These are phyloP conservation scores for Exocentrus adspersus DNA, from an alignment of 2,888 invertebrate species.

Conservation along the genomic window DNA sequence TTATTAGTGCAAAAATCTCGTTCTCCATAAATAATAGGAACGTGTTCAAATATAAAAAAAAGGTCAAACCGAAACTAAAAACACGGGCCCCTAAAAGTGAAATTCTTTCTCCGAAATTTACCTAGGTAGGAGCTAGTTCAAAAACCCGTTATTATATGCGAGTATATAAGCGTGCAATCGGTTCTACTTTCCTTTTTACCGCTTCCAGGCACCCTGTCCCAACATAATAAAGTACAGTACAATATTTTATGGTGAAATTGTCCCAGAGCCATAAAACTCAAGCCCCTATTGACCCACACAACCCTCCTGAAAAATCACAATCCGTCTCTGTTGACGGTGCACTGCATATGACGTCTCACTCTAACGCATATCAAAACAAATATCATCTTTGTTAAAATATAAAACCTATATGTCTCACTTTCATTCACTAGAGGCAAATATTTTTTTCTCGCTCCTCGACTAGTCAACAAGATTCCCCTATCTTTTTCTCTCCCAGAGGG, in stretches of 20 bases:
- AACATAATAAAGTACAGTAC: constrained; percentile 29
- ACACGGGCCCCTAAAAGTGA: constrained; percentile 18
- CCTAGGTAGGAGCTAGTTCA: too few relatives aligned
- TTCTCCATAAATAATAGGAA: too few relatives aligned
- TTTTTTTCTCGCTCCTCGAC: constrained; percentile 59
- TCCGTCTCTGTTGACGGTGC: constrained; percentile 42
- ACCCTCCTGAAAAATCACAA: constrained; percentile 46
- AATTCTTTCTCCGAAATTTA: constrained; percentile 19
- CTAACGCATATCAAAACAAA: constrained; percentile 43
- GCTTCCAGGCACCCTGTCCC: constrained; percentile 15
- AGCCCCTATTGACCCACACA: constrained; percentile 31
- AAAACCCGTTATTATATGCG: constrained; percentile 26
- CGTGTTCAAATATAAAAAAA: too few relatives aligned
- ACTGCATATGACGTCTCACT: constrained; percentile 50
- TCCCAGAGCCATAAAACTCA: constrained; percentile 25
- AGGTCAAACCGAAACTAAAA: too few relatives aligned
- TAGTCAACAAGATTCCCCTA: constrained; percentile 52
- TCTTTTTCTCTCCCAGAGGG: constrained; percentile 36
- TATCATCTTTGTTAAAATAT: constrained; percentile 56
- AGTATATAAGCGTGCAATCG: constrained; percentile 35
- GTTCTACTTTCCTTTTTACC: constrained; percentile 26
- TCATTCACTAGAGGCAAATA: constrained; percentile 55
- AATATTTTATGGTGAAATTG: constrained; percentile 35
- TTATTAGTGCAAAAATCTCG: too few relatives aligned
- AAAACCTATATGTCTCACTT: constrained; percentile 57